Percentiles rank a stretch among this genome's conserved stretches.
phyloP scores from a whole-genome alignment of 2,888 invertebrate species.

The Diarsia brunnea region DNA sequence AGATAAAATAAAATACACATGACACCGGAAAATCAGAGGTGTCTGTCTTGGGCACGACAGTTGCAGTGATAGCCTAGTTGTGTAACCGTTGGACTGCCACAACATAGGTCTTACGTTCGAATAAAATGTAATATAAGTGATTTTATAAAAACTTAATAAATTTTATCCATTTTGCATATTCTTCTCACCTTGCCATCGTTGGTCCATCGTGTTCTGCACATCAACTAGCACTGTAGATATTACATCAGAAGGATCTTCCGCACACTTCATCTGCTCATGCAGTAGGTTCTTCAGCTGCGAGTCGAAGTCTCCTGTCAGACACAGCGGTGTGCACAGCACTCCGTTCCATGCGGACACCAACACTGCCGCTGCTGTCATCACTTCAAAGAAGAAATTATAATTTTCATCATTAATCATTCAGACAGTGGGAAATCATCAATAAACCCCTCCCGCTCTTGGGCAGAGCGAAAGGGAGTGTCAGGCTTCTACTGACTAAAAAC shows the following conservation, averaged over 20 bases:
- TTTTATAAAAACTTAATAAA: not conserved
- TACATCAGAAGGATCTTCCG: not conserved
- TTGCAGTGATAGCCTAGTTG: no score
- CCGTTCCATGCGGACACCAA: not conserved
- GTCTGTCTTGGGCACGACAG: no score
- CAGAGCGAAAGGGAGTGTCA: no score
- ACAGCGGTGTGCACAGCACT: not conserved
- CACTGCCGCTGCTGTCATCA: not conserved
- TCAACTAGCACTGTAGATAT: slow-evolving; percentile 1
- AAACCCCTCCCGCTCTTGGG: no score
- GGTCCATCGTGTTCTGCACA: slow-evolving; percentile 13
- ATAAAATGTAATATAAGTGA: no score
- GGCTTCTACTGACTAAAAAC: no score
- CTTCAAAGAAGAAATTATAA: not conserved
- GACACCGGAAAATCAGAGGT: no score
- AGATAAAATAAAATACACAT: no score
- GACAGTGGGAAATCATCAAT: no score
- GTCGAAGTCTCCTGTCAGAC: slow-evolving; percentile 34
- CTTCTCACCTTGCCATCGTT: slow-evolving; percentile 24
- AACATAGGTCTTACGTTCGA: no score
- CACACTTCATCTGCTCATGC: not conserved
- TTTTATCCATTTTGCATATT: not conserved
- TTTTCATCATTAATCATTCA: not conserved
- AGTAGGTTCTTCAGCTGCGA: slow-evolving; percentile 26
- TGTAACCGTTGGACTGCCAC: no score